Evolutionary conservation across 2,888 invertebrate genomes (phyloP).

Genomic region (Lymantria monacha): DNA sequence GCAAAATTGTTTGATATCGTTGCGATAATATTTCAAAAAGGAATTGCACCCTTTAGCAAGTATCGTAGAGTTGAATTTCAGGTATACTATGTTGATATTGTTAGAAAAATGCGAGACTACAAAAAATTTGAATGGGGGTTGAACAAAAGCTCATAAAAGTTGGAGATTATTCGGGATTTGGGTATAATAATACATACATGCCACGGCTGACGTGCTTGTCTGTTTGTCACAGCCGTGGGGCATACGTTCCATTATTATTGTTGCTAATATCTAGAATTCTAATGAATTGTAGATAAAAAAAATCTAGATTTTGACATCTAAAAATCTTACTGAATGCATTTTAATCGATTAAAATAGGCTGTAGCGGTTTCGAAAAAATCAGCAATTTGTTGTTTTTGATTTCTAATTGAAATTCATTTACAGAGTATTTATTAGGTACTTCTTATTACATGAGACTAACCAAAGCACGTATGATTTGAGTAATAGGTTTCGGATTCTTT

Average conservation of each 20-base stretch:
- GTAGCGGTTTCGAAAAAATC: too few species aligned
- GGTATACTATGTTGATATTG: slow-evolving; percentile 32
- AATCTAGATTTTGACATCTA: too few species aligned
- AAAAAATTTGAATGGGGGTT: slow-evolving; percentile 65
- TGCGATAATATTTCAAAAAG: slow-evolving; percentile 1
- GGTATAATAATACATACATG: slow-evolving; percentile 75
- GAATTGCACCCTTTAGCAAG: slow-evolving; percentile 3
- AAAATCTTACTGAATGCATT: too few species aligned
- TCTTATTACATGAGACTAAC: too few species aligned
- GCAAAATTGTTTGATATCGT: slow-evolving; percentile 1
- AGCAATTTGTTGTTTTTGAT: too few species aligned
- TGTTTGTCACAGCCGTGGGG: slow-evolving; percentile 48
- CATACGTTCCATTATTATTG: slow-evolving; percentile 21
- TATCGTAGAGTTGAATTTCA: slow-evolving; percentile 9
- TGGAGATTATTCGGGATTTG: slow-evolving; percentile 80
- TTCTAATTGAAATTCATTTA: too few species aligned
- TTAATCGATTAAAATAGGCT: too few species aligned
- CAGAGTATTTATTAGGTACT: too few species aligned
- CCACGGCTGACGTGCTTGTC: slow-evolving; percentile 49
- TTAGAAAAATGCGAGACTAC: slow-evolving; percentile 48
- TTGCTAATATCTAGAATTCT: not conserved
- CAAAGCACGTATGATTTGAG: too few species aligned
- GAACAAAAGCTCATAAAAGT: slow-evolving; percentile 79
- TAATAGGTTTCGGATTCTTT: too few species aligned
- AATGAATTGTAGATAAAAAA: too few species aligned